Evolutionary conservation across 2,113 vertebrate species (phyloP), one percentile per base, ranked within the genome.

Genomic region (Clinocottus analis): DNA sequence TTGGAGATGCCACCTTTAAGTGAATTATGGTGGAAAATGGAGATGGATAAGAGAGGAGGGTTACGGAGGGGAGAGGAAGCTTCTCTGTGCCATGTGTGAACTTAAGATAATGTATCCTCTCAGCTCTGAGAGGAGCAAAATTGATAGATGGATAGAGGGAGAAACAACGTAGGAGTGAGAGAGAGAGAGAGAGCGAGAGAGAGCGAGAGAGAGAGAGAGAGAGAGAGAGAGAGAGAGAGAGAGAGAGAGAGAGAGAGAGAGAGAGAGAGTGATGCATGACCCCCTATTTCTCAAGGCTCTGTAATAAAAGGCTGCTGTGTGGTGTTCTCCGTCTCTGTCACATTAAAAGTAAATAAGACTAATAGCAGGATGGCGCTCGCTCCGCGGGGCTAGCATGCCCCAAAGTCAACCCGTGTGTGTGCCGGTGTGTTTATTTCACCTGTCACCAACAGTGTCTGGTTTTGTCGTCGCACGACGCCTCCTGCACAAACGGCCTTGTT

Each of bases 301-400:
- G 88, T 89, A 90, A 92, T 91, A 92, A 92, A 91, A 92, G 91
- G 86, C 85, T 85, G 86, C 82, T 64, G 79, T 66, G 83, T 80
- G 81, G 76, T 84, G 89, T 84, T 89, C 86, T 92, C 70, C 66
- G 87, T 92, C 89, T 91, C 86, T 92, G 89, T 91, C 89, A 91
- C 86, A 92, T 90, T 92, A 89, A 90, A 92, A 90, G 89, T 91
- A 92, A 91, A 92, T 89, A 91, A 92, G 91, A 92, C 85, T 89
- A 91, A 92, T 91, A 82, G 84, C 82, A 70, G 67, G 79, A 83
- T 75, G 86, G 79, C 8, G 75, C 87, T 90, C 83, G 76, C 83
- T 85, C 82, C 76, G 80, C 80, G 59, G 78, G 87, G 69, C 56
- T 71, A 45, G 21, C 61, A 69, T 77, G 88, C 41, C 86, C 85